Evolutionary conservation across 2,797 vertebrate species (phyloP), one percentile per base, ranked within the genome.

Genomic region (Philypnodon macrostomus): DNA sequence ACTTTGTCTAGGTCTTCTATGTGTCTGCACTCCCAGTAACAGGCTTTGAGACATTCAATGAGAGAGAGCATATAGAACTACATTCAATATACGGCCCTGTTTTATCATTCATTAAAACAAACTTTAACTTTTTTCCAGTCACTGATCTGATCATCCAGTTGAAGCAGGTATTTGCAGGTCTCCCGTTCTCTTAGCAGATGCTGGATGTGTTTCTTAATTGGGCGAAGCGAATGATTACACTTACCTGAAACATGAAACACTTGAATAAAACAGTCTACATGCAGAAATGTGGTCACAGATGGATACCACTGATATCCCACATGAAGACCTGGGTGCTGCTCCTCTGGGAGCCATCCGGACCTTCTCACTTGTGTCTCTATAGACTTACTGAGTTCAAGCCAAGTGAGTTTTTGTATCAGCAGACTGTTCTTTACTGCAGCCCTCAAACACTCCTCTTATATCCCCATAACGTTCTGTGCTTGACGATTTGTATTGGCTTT

Each of bases 201-300:
- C 77, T 84, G 70, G 61, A 70, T 83, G 79, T 58, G 84, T 83
- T 79, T 86, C 79, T 83, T 90, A 91, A 90, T 88, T 88, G 87
- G 85, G 83, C 68, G 64, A 84, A 75, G 80, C 80, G 37, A 87
- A 86, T 86, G 74, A 86, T 88, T 78, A 73, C 69, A 83, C 81
- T 81, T 87, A 87, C 79, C 83, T 85, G 80, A 57, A 71, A 63
- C 71, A 77, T 77, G 79, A 84, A 84, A 76, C 64, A 53, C n/a
- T n/a, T n/a, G n/a, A n/a, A n/a, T n/a, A n/a, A n/a, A n/a, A n/a
- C 53, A 63, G 70, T 72, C 62, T 78, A 85, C 75, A 68, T 39
- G 74, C 61, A 62, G 75, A 78, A 75, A 81, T 77, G 75, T 68
- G 50, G 58, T 63, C 74, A 74, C 75, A 83, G 79, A 75, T 76